Evolutionary conservation across 2,888 invertebrate genomes (phyloP).

Genomic region (Ypsolopha scabrella): DNA sequence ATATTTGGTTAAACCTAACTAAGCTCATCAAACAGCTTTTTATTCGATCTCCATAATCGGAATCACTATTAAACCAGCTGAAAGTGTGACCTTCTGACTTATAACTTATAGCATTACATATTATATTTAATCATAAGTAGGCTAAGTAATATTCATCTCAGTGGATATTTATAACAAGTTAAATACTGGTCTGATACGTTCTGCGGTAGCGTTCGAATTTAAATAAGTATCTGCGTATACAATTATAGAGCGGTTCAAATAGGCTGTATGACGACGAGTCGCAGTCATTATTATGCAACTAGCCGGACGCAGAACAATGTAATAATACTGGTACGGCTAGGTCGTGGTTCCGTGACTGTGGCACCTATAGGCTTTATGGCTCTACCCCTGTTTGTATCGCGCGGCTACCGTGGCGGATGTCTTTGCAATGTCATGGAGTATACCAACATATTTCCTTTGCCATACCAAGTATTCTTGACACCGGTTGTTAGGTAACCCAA

Average conservation of each 20-base stretch:
- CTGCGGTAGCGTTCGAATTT: not conserved
- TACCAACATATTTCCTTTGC: too few relatives aligned
- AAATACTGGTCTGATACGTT: not conserved
- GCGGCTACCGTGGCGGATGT: constrained; percentile 30
- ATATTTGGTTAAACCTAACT: not conserved
- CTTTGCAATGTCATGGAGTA: constrained; percentile 15
- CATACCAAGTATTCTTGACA: too few relatives aligned
- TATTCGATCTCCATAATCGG: too few relatives aligned
- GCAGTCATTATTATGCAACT: constrained; percentile 44
- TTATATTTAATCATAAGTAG: too few relatives aligned
- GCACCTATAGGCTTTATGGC: constrained; percentile 4
- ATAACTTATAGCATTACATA: too few relatives aligned
- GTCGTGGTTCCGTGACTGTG: constrained; percentile 40
- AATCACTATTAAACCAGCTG: too few relatives aligned
- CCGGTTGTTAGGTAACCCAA: too few relatives aligned
- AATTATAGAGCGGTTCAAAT: not conserved
- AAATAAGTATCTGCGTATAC: not conserved
- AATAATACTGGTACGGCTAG: constrained; percentile 26
- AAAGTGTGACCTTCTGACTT: too few relatives aligned
- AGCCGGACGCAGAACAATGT: constrained; percentile 59
- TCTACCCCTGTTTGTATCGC: constrained; percentile 22
- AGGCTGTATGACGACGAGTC: not conserved
- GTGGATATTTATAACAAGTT: not conserved
- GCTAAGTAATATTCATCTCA: too few relatives aligned
- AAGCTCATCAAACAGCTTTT: too few relatives aligned